Evolutionary conservation across 2,113 vertebrate genomes (phyloP).

Genomic region (Promerops cafer): DNA sequence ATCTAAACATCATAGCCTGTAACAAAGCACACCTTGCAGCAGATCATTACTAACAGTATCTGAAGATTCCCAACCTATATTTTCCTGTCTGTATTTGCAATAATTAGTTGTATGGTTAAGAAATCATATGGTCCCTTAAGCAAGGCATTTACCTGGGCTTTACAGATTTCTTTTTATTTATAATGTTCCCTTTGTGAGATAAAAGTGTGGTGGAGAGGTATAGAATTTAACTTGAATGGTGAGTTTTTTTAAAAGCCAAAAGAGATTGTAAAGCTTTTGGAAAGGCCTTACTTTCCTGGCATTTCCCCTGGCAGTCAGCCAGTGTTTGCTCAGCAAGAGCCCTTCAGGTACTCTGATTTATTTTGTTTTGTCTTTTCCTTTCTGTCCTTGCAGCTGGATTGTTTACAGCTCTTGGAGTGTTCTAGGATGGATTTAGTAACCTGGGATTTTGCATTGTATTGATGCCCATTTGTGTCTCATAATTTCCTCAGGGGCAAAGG

Average conservation of each 20-base stretch:
- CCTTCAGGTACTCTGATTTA: neutral
- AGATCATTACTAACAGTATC: neutral
- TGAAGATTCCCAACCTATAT: neutral
- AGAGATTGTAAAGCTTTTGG: neutral
- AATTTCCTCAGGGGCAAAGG: neutral
- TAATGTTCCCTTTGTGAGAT: neutral
- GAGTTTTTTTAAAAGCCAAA: neutral
- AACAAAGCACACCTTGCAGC: neutral
- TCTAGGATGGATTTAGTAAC: neutral
- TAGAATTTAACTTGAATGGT: neutral
- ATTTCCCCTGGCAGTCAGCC: neutral
- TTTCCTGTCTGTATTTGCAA: neutral
- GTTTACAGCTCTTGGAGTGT: neutral
- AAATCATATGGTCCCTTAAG: neutral
- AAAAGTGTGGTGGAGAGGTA: neutral
- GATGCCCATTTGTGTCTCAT: neutral
- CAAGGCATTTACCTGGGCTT: neutral
- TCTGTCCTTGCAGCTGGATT: neutral
- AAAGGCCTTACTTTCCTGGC: neutral
- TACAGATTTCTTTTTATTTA: neutral
- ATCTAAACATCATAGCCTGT: neutral
- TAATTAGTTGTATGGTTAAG: neutral
- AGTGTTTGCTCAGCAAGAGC: neutral
- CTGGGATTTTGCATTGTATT: neutral
- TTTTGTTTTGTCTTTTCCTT: neutral